Base-by-base conservation (phyloP, 2,797 vertebrate species). In the Chaetophractus vellerosus region DNA sequence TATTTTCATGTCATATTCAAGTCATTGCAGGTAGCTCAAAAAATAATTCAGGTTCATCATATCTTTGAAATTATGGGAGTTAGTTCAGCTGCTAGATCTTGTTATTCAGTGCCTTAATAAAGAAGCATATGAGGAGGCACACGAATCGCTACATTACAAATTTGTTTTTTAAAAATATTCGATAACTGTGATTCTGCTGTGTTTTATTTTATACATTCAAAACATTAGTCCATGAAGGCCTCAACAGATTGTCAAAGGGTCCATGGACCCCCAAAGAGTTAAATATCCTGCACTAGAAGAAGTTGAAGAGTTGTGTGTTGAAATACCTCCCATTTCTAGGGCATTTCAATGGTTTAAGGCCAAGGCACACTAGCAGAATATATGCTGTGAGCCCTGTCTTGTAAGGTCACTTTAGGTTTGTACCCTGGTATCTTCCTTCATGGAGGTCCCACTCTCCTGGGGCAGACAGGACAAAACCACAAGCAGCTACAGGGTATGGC, bases 191-290 rank as follows among this genome's bases (percentile, higher is more conserved):
- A 63, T 79, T 90, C 45, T 84, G 66, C 38, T 74, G 1, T 26
- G 36, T 84, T 88, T 96, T 90, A 75, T 88, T 87, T 84, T 81
- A 80, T 69, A 45, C 69, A 50, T 69, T 74, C 94, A 88, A 93
- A 64, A 80, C n/a, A 48, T 88, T 72, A 61, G 69, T 76, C 63
- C 89, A 26, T 84, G 83, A 89, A 91, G 50, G 0, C 36, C 89
- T 91, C 24, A n/a, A n/a, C 52, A 93, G n/a, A 69, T 38, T 74
- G 11, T 86, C 38, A 61, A 68, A 91, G 69, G 50, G 57, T 33
- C 41, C n/a, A 7, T 91, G 69, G 36, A 33, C 66, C 15, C 15
- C 79, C 57, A 52, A 84, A 63, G 7, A 21, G 2, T 7, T 83
- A 91, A 93, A 41, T 68, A 31, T 24, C 11, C 57, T 79, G 7